Conservation (phyloP, 1,140 invertebrate genomes). For the Oscheius sp. region DNA sequence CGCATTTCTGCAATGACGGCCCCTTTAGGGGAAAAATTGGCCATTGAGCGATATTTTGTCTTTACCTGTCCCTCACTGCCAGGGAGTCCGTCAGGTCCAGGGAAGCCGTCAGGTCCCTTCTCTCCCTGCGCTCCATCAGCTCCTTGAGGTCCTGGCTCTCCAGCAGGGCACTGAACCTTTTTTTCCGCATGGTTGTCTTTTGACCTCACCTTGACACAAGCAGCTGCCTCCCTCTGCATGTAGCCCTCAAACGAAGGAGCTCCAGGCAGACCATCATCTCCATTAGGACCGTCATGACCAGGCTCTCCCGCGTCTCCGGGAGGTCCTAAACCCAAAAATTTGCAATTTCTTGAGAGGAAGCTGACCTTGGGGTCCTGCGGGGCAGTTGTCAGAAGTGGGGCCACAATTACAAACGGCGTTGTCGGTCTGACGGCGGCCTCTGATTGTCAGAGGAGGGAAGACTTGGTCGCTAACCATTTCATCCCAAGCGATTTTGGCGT, state of each 20-base stretch:
- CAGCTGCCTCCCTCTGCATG: too few species aligned
- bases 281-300: constrained; percentile 17
- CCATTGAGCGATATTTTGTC: too few species aligned
- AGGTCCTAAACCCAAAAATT: too few species aligned
- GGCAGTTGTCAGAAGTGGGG: not conserved
- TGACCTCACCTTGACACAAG: not conserved
- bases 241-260: too few species aligned
- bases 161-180: not conserved
- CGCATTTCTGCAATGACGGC: too few species aligned
- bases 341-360: too few species aligned
- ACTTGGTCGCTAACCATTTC: not conserved
- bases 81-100: not conserved
- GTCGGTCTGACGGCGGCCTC: not conserved
- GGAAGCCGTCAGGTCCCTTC: not conserved
- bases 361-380: too few species aligned
- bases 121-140: too few species aligned
- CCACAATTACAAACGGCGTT: not conserved
- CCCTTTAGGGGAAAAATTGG: too few species aligned
- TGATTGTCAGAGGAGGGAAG: not conserved
- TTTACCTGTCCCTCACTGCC: not conserved
- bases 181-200: not conserved
- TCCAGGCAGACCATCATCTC: constrained; percentile 12
- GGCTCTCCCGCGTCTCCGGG: constrained; percentile 13
- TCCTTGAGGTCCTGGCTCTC: constrained; percentile 7
- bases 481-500: too few species aligned